Evolutionary conservation across 1,140 invertebrate species (phyloP), one percentile per base, ranked within the genome.

Genomic region (Augochlora pura): DNA sequence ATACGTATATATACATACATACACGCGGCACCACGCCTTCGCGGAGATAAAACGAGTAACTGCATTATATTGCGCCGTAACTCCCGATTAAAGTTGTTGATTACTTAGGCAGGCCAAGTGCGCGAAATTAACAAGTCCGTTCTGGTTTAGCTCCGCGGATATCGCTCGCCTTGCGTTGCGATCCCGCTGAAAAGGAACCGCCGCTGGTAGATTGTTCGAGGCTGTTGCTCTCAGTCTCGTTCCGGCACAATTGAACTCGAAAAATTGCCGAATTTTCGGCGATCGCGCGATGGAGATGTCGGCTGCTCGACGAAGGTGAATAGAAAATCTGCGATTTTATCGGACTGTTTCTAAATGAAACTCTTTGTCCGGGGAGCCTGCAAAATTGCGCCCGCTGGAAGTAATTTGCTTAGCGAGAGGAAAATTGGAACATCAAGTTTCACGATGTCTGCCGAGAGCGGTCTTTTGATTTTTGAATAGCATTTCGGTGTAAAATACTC

Each of bases 31-130:
- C 52, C 59, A 10, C 73, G 52, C 73, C 64, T 63, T 70, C 73
- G 18, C 5, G 32, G 65, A 77, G 80, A 81, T 81, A 81, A 81
- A 81, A 81, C 67, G 67, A 81, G 65, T 77, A 77, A 78, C 60
- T 67, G 67, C 68, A 70, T 81, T 81, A 78, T 81, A 69, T 60
- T 54, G 52, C 52, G 60, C 49, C 68, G 49, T 81, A 81, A 78
- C 63, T 81, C 27, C 39, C 80, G 80, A 81, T 81, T 81, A 81
- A 77, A 49, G 67, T 71, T 77, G 62, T 77, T 78, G 74, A 81
- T 81, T 81, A 66, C 75, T 81, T 65, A 27, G 59, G 39, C 66
- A 46, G 66, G 23, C 49, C 25, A 27, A 52, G 52, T 73, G 74
- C 66, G 63, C 64, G 39, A 79, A 73, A 73, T 79, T 79, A 79